Conservation (phyloP, 2,113 vertebrate species). For the Cranoglanis bouderius region DNA sequence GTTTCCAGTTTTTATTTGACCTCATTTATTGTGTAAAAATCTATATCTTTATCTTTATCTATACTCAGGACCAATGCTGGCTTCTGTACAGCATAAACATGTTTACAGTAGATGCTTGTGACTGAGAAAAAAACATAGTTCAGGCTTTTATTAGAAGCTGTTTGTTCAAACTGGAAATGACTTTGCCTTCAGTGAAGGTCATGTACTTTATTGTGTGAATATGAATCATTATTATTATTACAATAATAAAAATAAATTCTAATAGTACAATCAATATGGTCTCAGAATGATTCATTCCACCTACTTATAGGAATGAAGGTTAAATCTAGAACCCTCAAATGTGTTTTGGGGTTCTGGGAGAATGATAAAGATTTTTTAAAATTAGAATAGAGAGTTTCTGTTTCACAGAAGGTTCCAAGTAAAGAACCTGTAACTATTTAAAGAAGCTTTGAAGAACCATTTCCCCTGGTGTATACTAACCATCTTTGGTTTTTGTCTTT, state of each 20-base stretch:
- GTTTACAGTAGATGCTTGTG: neutral
- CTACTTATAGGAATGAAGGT: neutral
- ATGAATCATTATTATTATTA: neutral
- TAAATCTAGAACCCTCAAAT: neutral
- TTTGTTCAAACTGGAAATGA: neutral
- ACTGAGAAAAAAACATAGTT: too few relatives aligned
- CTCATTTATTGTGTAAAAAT: neutral
- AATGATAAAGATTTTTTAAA: neutral
- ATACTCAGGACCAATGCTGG: neutral
- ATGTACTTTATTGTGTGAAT: neutral
- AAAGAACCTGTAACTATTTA: neutral
- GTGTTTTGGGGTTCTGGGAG: neutral
- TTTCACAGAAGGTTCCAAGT: neutral
- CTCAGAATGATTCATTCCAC: neutral
- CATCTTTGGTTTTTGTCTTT: neutral
- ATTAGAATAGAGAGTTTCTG: neutral
- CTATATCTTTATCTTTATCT: neutral
- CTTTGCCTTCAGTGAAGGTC: conserved; percentile 4
- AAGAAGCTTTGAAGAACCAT: neutral
- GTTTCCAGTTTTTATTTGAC: neutral
- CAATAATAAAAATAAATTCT: neutral
- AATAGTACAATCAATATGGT: neutral
- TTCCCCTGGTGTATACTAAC: neutral
- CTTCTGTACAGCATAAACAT: neutral
- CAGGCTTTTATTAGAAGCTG: neutral